phyloP scores from a whole-genome alignment of 2,113 vertebrate genomes.

The Tricholaema leucomelas region DNA sequence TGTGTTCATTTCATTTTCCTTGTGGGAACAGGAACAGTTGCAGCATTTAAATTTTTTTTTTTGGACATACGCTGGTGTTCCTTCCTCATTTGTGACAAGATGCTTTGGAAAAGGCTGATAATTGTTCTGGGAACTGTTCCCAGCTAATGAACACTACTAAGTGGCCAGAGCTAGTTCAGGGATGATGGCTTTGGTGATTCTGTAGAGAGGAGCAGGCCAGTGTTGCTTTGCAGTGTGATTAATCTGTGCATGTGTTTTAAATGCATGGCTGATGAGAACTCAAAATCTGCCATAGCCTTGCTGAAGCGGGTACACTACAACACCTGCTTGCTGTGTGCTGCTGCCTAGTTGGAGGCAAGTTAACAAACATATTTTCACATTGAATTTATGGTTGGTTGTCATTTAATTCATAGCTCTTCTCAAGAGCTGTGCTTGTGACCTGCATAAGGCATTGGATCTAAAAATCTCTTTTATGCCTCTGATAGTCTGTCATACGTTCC shows the following conservation, averaged over 20 bases:
- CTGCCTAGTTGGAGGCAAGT: not conserved
- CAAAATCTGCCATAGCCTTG: not conserved
- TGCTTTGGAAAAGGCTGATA: not conserved
- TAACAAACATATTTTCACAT: not conserved
- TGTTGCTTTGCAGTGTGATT: conserved; percentile 15
- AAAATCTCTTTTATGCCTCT: not conserved
- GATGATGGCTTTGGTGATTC: conserved; percentile 24
- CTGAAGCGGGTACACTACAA: not conserved
- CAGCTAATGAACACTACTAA: conserved; percentile 3
- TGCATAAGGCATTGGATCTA: not conserved
- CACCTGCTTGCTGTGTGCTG: not conserved
- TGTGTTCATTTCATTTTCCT: not conserved
- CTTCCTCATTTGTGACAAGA: not conserved
- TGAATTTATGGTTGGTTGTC: not conserved
- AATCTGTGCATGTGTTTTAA: conserved; percentile 10
- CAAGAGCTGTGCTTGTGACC: not conserved
- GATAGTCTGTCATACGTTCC: not conserved
- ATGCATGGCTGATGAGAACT: not conserved
- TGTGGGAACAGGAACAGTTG: not conserved
- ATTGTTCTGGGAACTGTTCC: not conserved
- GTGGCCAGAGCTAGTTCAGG: conserved; percentile 23
- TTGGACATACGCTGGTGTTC: not conserved
- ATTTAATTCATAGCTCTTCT: not conserved
- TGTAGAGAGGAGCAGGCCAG: not conserved
- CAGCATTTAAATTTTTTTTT: not conserved